A percentile compares a stretch with the other conserved stretches of the same genome.
phyloP scores from a whole-genome alignment of 2,797 vertebrate species.

The Hydrocynus forskahlii region DNA sequence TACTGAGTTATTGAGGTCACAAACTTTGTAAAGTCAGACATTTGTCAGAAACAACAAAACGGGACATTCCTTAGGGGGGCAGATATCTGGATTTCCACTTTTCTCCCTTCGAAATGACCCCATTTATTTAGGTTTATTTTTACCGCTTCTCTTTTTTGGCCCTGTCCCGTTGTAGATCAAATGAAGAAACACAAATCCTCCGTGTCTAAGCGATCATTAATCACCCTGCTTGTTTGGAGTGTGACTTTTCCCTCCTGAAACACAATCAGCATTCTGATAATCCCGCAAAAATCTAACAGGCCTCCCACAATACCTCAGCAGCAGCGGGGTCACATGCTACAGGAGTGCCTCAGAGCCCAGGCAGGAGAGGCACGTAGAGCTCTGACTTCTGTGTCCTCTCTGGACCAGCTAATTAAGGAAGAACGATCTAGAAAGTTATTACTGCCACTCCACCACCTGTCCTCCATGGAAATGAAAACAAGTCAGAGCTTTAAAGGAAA shows the following conservation, averaged over 20 bases:
- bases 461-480: constrained; percentile 40
- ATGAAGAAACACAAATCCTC: constrained; percentile 21
- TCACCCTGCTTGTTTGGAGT: constrained; percentile 52
- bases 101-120: neutral
- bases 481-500: constrained; percentile 46
- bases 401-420: constrained; percentile 29
- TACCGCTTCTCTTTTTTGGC: neutral
- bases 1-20: constrained; percentile 44
- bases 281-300: constrained; percentile 40
- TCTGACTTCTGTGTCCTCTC: constrained; percentile 36
- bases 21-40: constrained; percentile 31
- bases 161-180: constrained; percentile 29
- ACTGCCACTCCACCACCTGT: constrained; percentile 40
- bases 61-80: neutral
- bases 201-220: constrained; percentile 33
- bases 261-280: constrained; percentile 50
- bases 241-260: constrained; percentile 48
- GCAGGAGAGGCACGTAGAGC: constrained; percentile 36
- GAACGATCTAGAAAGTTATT: constrained; percentile 52
- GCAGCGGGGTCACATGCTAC: neutral
- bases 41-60: constrained; percentile 26
- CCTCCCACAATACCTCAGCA: constrained; percentile 30
- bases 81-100: neutral
- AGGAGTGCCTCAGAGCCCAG: constrained; percentile 28
- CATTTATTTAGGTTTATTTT: neutral